Percentiles rank a stretch among this genome's conserved stretches.
Evolutionary conservation across 2,113 vertebrate species (phyloP).

Genomic region (Pardalotus punctatus): DNA sequence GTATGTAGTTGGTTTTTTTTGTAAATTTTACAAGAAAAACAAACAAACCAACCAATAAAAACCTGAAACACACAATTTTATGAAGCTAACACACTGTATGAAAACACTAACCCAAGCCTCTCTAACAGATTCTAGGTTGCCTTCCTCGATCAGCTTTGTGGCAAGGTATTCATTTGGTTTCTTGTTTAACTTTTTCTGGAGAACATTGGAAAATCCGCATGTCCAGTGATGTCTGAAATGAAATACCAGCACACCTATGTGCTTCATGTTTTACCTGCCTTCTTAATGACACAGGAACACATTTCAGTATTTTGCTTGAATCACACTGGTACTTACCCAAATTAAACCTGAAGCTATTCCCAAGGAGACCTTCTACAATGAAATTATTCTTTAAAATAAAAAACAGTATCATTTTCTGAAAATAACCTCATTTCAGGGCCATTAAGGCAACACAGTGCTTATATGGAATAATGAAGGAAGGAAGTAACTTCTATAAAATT

Average conservation of each 20-base stretch:
- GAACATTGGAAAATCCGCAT: background rate
- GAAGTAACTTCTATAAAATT: background rate
- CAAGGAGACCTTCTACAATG: background rate
- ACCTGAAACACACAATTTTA: background rate
- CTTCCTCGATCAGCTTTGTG: background rate
- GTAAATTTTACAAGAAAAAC: background rate
- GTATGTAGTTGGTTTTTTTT: background rate
- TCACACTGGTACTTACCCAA: background rate
- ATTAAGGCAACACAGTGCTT: background rate
- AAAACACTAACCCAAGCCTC: background rate
- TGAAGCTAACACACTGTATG: background rate
- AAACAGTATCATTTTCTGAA: background rate
- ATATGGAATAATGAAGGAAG: background rate
- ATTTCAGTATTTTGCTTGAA: background rate
- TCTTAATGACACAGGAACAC: background rate
- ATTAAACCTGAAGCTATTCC: background rate
- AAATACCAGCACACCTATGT: fast-evolving
- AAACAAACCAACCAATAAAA: background rate
- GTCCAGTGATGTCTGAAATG: background rate
- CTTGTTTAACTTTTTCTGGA: background rate
- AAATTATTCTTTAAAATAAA: background rate
- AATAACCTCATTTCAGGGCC: background rate
- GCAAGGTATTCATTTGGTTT: background rate
- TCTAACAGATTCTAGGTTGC: background rate
- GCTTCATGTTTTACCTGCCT: background rate